Percentiles rank a stretch among this genome's conserved stretches.
Conservation (phyloP, 2,888 invertebrate genomes). For the Tetranychus truncatus region DNA sequence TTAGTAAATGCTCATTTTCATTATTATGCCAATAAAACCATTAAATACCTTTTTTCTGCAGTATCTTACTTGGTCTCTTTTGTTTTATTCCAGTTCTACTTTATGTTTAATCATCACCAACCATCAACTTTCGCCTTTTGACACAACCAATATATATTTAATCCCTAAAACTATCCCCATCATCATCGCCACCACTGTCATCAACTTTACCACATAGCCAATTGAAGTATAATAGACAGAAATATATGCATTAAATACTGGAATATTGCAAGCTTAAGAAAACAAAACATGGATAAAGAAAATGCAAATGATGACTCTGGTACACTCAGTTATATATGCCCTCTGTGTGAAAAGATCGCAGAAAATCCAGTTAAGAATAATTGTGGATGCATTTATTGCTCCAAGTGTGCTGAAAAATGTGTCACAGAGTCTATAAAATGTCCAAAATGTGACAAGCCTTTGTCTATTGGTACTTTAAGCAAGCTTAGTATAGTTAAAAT, state of each 20-base stretch:
- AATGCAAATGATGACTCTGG: not conserved
- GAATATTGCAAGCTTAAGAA: too few species aligned
- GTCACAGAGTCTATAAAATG: constrained; percentile 6
- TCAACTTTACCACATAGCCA: not conserved
- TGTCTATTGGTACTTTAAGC: constrained; percentile 1
- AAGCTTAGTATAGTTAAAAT: constrained; percentile 4
- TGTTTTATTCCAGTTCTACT: not conserved
- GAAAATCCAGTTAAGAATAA: constrained; percentile 5
- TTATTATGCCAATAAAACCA: not conserved
- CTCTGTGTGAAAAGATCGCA: not conserved
- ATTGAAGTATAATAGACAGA: not conserved
- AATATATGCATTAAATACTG: too few species aligned
- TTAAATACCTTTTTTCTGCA: not conserved
- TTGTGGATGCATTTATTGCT: constrained; percentile 9
- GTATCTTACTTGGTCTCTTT: not conserved
- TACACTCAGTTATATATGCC: not conserved
- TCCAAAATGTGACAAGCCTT: constrained; percentile 3
- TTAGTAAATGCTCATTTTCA: not conserved
- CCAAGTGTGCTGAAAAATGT: constrained; percentile 4
- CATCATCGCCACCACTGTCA: too few species aligned
- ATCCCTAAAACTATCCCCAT: not conserved
- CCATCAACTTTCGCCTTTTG: not conserved
- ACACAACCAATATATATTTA: not conserved
- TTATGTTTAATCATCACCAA: not conserved
- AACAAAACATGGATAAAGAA: not conserved